phyloP scores from a whole-genome alignment of 2,888 invertebrate species.

The Drosophila neoperkinsi region DNA sequence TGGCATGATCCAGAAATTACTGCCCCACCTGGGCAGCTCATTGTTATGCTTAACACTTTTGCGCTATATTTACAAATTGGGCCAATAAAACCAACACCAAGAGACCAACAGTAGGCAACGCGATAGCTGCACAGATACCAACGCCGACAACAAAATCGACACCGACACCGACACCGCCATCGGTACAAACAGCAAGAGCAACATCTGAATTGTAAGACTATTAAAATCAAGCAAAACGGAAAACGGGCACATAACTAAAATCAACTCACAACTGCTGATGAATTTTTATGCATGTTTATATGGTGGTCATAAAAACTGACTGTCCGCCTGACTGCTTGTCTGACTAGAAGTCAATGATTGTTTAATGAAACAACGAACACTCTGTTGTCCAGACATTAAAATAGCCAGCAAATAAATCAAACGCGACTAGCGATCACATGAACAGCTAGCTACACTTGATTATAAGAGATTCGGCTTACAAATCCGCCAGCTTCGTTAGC shows the following conservation, averaged over 20 bases:
- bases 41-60: conserved; percentile 76
- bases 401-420: conserved; percentile 70
- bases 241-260: conserved; percentile 62
- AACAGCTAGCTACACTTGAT: conserved; percentile 65
- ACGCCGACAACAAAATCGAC: neutral
- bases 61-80: conserved; percentile 79
- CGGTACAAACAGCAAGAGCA: conserved; percentile 14
- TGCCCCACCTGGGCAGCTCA: conserved; percentile 49
- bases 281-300: conserved; percentile 80
- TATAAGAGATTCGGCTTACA: conserved; percentile 57
- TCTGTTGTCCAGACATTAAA: conserved; percentile 60
- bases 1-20: conserved; percentile 49
- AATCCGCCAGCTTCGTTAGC: conserved; percentile 77
- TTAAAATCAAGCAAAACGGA: conserved; percentile 68
- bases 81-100: conserved; percentile 79
- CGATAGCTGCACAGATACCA: conserved; percentile 23
- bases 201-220: conserved; percentile 62
- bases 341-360: conserved; percentile 76
- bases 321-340: conserved; percentile 1
- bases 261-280: conserved; percentile 69
- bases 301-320: conserved; percentile 62
- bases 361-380: conserved; percentile 71
- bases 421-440: conserved; percentile 44
- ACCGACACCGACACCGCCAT: neutral
- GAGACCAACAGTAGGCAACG: conserved; percentile 25